Evolutionary conservation across 2,797 vertebrate species (phyloP).

Genomic region (Carcharodon carcharias): DNA sequence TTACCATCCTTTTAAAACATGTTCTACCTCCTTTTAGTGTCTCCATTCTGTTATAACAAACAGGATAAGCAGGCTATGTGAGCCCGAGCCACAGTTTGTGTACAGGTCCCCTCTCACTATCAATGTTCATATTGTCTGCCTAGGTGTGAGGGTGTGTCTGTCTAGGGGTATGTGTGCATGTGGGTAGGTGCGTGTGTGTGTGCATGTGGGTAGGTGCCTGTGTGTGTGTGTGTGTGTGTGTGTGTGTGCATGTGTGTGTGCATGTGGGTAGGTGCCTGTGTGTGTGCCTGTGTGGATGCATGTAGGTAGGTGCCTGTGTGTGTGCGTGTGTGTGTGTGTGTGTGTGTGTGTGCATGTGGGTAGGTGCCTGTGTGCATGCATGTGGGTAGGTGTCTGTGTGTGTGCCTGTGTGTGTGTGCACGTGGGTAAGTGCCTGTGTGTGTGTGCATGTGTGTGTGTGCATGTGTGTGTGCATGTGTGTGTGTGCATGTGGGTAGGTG

Average conservation of each 20-base stretch:
- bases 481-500: too few relatives aligned
- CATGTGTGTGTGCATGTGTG: not conserved
- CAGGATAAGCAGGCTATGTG: not conserved
- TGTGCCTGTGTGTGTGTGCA: too few relatives aligned
- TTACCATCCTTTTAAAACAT: not conserved
- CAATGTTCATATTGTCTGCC: not conserved
- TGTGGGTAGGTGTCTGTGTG: not conserved
- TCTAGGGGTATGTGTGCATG: not conserved
- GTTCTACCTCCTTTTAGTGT: not conserved
- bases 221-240: too few relatives aligned
- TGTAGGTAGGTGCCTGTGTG: too few relatives aligned
- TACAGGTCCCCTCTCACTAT: not conserved
- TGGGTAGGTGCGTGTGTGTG: not conserved
- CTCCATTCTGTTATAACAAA: not conserved
- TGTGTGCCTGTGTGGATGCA: too few relatives aligned
- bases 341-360: not conserved
- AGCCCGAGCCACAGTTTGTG: not conserved
- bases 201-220: too few relatives aligned
- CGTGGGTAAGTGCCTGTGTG: not conserved
- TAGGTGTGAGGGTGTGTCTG: not conserved
- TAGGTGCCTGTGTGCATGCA: not conserved
- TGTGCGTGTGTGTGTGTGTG: not conserved
- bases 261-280: too few relatives aligned
- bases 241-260: too few relatives aligned
- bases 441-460: not conserved